These are phyloP conservation scores for Cettia cetti DNA, from an alignment of 2,113 vertebrate species.

Conservation along the genomic window DNA sequence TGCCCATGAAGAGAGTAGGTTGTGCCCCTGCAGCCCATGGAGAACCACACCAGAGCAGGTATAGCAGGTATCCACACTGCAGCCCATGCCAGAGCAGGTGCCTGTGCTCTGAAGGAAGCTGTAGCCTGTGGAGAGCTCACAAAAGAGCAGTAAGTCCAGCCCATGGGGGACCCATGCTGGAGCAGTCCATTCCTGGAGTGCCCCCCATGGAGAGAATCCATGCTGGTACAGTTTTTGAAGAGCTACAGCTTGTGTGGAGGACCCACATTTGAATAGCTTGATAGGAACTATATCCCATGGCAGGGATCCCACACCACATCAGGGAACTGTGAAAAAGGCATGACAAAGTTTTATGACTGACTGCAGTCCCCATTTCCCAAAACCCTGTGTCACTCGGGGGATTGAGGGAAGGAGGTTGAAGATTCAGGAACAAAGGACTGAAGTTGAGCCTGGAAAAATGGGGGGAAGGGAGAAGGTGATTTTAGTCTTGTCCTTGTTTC, in stretches of 20 bases:
- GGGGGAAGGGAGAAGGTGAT: fast-evolving
- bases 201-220: neutral
- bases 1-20: fast-evolving
- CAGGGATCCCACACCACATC: neutral
- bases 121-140: neutral
- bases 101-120: neutral
- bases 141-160: neutral
- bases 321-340: neutral
- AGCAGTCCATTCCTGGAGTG: neutral
- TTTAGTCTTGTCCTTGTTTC: neutral
- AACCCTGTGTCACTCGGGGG: fast-evolving
- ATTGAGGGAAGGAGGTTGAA: neutral
- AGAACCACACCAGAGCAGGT: neutral
- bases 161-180: neutral
- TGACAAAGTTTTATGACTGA: neutral
- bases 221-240: neutral
- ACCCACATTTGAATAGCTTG: neutral
- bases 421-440: neutral
- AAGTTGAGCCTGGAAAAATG: neutral
- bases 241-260: neutral
- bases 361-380: neutral
- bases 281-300: fast-evolving
- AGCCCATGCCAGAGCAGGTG: neutral
- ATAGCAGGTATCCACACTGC: neutral
- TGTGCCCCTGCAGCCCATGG: fast-evolving